phyloP scores from a whole-genome alignment of 1,140 invertebrate species.

The Cydia pomonella region DNA sequence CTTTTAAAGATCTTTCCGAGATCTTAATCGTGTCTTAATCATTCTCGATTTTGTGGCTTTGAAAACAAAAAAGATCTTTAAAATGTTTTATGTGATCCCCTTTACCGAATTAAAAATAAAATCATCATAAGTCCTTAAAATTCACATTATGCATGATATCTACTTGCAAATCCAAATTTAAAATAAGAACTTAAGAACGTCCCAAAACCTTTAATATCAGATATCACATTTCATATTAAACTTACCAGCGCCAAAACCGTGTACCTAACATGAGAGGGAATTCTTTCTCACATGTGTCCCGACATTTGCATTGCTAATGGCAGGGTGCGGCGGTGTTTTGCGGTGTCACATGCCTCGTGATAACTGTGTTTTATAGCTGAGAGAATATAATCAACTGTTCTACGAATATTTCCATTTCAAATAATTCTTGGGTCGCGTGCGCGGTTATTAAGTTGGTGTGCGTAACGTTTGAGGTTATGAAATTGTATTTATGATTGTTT shows the following conservation, averaged over 20 bases:
- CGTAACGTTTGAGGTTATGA: neutral
- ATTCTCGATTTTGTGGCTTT: too few relatives aligned
- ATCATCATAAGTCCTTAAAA: neutral
- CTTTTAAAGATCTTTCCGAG: too few relatives aligned
- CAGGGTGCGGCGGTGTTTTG: constrained; percentile 1
- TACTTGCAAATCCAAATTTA: neutral
- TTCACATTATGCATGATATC: neutral
- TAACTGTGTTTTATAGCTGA: constrained; percentile 32
- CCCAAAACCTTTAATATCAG: neutral
- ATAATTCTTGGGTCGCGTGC: constrained; percentile 7
- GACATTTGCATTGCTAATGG: constrained; percentile 30
- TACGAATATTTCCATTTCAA: constrained; percentile 21
- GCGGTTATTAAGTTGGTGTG: constrained; percentile 8
- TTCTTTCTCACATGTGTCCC: constrained; percentile 22
- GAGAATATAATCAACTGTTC: constrained; percentile 27
- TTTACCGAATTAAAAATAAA: neutral
- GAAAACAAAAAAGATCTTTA: too few relatives aligned
- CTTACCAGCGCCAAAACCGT: constrained; percentile 2
- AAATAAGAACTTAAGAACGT: neutral
- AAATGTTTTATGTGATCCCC: too few relatives aligned
- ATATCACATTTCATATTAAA: constrained; percentile 25
- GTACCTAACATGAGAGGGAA: neutral
- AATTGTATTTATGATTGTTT: neutral
- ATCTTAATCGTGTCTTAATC: too few relatives aligned
- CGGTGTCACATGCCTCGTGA: constrained; percentile 25